A percentile compares a stretch with the other conserved stretches of the same genome.
Evolutionary conservation across 2,888 invertebrate genomes (phyloP).

Genomic region (Toxonevra muliebris): DNA sequence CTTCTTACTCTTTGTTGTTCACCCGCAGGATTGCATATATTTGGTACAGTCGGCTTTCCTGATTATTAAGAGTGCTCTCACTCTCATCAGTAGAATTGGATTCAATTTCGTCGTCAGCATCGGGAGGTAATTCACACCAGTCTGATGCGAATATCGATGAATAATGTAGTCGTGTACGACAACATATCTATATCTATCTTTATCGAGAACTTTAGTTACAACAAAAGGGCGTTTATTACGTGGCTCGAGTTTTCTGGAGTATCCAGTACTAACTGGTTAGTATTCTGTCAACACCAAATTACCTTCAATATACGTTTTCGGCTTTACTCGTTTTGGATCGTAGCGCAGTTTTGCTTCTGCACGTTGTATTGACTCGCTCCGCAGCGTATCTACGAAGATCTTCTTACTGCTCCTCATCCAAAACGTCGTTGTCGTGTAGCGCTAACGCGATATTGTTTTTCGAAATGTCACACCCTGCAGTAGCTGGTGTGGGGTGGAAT

Average conservation of each 20-base stretch:
- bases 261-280: conserved; percentile 2
- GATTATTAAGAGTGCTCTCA: background rate
- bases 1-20: too few relatives aligned
- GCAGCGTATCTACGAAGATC: background rate
- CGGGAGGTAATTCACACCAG: background rate
- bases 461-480: background rate
- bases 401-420: background rate
- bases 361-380: background rate
- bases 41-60: conserved; percentile 10
- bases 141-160: background rate
- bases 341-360: background rate
- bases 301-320: background rate
- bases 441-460: background rate
- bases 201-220: background rate
- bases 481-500: conserved; percentile 1
- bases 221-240: conserved; percentile 13
- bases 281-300: background rate
- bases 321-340: background rate
- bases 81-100: background rate
- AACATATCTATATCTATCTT: conserved; percentile 4
- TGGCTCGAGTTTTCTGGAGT: conserved; percentile 7
- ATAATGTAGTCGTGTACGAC: background rate
- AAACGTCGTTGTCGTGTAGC: background rate
- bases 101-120: background rate
- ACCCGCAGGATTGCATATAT: too few relatives aligned